Evolutionary conservation across 2,113 vertebrate genomes (phyloP), one percentile per base, ranked within the genome.

Genomic region (Cyprinodon variegatus): DNA sequence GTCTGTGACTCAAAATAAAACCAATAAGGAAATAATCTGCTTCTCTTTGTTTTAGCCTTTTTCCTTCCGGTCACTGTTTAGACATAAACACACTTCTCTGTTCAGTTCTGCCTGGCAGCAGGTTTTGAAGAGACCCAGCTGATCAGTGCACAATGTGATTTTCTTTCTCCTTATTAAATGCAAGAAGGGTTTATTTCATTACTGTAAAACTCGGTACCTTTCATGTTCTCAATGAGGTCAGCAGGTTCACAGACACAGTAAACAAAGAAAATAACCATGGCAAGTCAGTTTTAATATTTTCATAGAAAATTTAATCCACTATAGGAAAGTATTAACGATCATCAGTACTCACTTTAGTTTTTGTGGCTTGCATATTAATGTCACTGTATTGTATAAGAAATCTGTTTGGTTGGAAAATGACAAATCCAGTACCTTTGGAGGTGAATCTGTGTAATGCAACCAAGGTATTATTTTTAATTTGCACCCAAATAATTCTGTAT

Each of bases 91-190:
- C 29, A 29, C 10, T 29, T 65, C 59, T 67, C 63, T 20, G 61
- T 50, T 36, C 37, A 53, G n/a, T 17, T 11, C 37, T 63, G 65
- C 22, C 65, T 41, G 61, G 68, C 53, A 38, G 62, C 75, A 76
- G 3, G 4, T 62, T 75, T 86, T 78, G 20, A 75, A 74, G 65
- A 77, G 43, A 79, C 70, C 43, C 45, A 40, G 38, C 67, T 71
- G 69, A 80, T 83, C 74, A 82, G 70, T 82, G 45, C 48, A 64
- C 41, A 82, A 82, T 61, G 45, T 20, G 36, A 79, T 87, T 85
- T 84, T 74, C 76, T 69, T 72, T 68, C 43, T 63, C 61, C 62
- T 85, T 84, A 91, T 87, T 72, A 61, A 90, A 90, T 88, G 73
- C 41, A 82, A 64, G 13, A 39, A 11, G 43, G 50, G 41, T 63